Conservation (phyloP, 2,113 vertebrate genomes). For the Oreochromis niloticus region DNA sequence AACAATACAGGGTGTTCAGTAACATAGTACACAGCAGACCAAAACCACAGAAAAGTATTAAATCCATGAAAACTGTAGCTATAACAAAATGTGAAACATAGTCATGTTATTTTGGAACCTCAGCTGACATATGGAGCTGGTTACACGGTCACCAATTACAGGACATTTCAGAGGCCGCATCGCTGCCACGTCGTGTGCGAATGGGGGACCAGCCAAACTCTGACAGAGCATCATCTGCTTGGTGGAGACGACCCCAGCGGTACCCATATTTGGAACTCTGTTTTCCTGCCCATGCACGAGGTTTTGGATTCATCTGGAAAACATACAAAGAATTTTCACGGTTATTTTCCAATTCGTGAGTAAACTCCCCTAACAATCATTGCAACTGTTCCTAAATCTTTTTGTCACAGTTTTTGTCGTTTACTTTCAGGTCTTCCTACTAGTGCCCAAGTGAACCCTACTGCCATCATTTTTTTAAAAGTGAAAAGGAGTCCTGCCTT, state of each 20-base stretch:
- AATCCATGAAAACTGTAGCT: not conserved
- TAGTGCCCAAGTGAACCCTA: not conserved
- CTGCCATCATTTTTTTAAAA: not conserved
- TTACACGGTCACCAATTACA: slow-evolving; percentile 69
- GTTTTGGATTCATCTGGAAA: slow-evolving; percentile 74
- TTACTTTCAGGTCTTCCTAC: not conserved
- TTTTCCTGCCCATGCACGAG: slow-evolving; percentile 64
- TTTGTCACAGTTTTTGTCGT: not conserved
- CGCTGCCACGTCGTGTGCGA: slow-evolving; percentile 70
- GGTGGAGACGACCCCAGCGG: slow-evolving; percentile 32
- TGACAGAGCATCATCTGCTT: slow-evolving; percentile 64
- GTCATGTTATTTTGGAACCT: not conserved
- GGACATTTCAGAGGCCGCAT: slow-evolving; percentile 78
- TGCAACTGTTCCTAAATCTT: not conserved
- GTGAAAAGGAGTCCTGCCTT: not conserved
- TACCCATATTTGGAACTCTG: slow-evolving; percentile 34
- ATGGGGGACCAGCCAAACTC: slow-evolving; percentile 72
- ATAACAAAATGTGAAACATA: not conserved
- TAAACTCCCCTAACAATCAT: not conserved
- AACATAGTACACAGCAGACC: not conserved
- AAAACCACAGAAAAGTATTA: not conserved
- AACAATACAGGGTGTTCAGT: not conserved
- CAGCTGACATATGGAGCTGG: not conserved
- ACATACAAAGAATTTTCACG: not conserved
- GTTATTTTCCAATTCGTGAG: not conserved